Evolutionary conservation across 2,113 vertebrate genomes (phyloP), one percentile per base, ranked within the genome.

Genomic region (Loxodonta africana): DNA sequence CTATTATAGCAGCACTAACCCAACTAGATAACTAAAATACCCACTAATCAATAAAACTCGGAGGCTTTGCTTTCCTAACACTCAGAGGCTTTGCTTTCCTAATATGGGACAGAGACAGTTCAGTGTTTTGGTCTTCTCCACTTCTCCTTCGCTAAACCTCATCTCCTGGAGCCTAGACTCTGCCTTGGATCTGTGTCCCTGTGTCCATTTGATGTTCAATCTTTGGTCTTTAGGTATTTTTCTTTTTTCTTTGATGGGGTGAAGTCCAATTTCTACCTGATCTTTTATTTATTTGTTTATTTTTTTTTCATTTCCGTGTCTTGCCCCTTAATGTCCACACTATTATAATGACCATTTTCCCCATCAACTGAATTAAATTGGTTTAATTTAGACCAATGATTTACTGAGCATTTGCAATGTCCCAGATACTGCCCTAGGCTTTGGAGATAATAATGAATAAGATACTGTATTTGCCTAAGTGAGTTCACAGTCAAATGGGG

Each of bases 391-490:
- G 37, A 10, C 80, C 21, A 69, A 37, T 6, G 90, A 77, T 26
- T 96, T 85, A 93, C 26, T 4, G 37, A 46, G 8, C 5, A 51
- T 94, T 83, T 78, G 14, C 46, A 83, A 33, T 78, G 44, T 71
- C 53, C 74, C 18, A 83, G 21, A 89, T 37, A 82, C 15, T 53
- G 3, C 57, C 80, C 83, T 74, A 51, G 9, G 37, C 28, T 95
- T 96, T 78, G 44, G 73, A 91, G 57, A 88, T 53, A 84, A 84
- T 17, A 69, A 84, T 74, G 28, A 93, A 60, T 41, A 91, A 57
- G 21, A 77, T 44, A 89, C 2, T 82, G 1, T 33, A 83, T 78
- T 83, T 92, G n/a, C 41, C 46, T 71, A 51, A 83, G 46, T 93
- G 83, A 89, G 60, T 71, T 92, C 33, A 78, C 33, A 28, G 28